phyloP scores from a whole-genome alignment of 2,888 invertebrate species.

The Pterostichus niger region DNA sequence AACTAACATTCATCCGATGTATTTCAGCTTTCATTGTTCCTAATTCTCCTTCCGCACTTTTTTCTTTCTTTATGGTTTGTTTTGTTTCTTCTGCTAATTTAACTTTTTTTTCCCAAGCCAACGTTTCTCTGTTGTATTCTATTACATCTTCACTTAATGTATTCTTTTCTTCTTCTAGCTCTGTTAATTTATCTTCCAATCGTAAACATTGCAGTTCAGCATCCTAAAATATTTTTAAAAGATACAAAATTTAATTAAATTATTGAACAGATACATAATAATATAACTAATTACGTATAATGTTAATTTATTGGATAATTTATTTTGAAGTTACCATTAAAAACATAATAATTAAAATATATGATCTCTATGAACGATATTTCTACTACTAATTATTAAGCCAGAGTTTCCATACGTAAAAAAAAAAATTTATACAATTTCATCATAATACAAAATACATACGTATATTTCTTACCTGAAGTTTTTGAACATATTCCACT shows the following conservation, averaged over 20 bases:
- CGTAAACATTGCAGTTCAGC: conserved; percentile 84
- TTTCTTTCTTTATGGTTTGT: conserved; percentile 83
- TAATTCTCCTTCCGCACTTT: conserved; percentile 84
- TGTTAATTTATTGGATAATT: too few relatives aligned
- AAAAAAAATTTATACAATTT: too few relatives aligned
- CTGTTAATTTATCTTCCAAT: conserved; percentile 84
- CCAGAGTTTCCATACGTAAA: too few relatives aligned
- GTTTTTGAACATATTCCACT: conserved; percentile 77
- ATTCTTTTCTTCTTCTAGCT: conserved; percentile 84
- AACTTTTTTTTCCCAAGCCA: conserved; percentile 91
- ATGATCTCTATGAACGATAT: too few relatives aligned
- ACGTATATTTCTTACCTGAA: conserved; percentile 75
- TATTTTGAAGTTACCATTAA: too few relatives aligned
- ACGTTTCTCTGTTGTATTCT: conserved; percentile 82
- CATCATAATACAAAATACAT: too few relatives aligned
- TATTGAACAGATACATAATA: too few relatives aligned
- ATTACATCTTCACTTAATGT: conserved; percentile 83
- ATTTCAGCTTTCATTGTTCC: conserved; percentile 89
- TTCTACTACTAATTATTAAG: too few relatives aligned
- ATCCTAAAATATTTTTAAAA: conserved; percentile 77
- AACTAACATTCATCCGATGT: conserved; percentile 88
- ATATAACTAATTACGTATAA: too few relatives aligned
- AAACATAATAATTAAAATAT: too few relatives aligned
- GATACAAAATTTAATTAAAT: too few relatives aligned
- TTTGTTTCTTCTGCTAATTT: conserved; percentile 86